Conservation (phyloP, 1,140 invertebrate species). For the Hylaeus volcanicus region DNA sequence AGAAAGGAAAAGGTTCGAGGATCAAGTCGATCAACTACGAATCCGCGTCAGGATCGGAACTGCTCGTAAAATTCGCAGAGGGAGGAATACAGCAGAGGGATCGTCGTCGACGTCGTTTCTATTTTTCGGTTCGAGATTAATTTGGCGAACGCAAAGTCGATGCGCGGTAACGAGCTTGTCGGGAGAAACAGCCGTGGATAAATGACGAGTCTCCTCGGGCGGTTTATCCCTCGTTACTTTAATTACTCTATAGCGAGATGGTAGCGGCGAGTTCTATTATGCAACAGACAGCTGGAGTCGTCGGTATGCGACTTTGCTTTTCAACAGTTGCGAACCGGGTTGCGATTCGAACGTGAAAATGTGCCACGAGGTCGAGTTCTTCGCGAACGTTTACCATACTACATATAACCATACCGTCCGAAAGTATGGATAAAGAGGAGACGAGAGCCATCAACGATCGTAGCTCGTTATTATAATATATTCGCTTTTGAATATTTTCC, state of each 20-base stretch:
- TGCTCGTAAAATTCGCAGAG: background rate
- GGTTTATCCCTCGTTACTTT: conserved; percentile 65
- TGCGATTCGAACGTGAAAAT: conserved; percentile 32
- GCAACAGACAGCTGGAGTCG: conserved; percentile 12
- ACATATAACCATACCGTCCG: background rate
- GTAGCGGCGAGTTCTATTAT: conserved; percentile 14
- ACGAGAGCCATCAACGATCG: conserved; percentile 28
- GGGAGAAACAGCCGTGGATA: conserved; percentile 38
- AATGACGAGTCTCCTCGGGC: conserved; percentile 54
- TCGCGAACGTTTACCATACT: background rate
- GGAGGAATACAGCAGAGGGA: background rate
- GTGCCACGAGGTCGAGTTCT: conserved; percentile 44
- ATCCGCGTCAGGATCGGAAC: background rate
- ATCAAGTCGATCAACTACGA: too few relatives aligned
- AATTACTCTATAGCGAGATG: conserved; percentile 50
- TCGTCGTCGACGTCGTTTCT: background rate
- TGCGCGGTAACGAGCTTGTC: conserved; percentile 54
- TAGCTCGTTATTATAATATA: background rate
- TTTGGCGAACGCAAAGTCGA: conserved; percentile 20
- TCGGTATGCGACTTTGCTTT: conserved; percentile 14
- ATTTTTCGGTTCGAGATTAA: conserved; percentile 26
- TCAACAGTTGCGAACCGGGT: background rate
- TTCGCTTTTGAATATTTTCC: background rate
- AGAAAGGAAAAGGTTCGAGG: too few relatives aligned
- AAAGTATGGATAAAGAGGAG: background rate